A percentile compares a stretch with the other conserved stretches of the same genome.
phyloP scores from a whole-genome alignment of 2,113 vertebrate species.

The Hirundichthys speculiger region DNA sequence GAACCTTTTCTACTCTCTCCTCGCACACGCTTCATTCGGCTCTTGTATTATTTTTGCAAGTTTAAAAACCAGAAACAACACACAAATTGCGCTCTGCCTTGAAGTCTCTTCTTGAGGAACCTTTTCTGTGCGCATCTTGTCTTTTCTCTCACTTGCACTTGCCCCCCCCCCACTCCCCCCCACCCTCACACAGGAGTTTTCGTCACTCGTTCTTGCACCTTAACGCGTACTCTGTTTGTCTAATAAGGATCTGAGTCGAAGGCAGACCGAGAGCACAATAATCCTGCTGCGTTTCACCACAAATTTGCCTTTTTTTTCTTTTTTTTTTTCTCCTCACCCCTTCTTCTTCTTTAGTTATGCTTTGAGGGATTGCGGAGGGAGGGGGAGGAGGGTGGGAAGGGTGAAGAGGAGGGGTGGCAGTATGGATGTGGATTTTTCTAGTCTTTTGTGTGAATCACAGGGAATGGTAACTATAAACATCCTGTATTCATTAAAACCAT shows the following conservation, averaged over 20 bases:
- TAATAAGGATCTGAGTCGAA: slow-evolving; percentile 78
- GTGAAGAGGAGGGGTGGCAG: slow-evolving; percentile 53
- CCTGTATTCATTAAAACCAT: slow-evolving; percentile 88
- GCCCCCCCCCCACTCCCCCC: slow-evolving; percentile 16
- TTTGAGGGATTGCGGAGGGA: slow-evolving; percentile 65
- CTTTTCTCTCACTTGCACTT: slow-evolving; percentile 1
- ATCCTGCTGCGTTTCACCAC: slow-evolving; percentile 72
- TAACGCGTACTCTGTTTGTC: slow-evolving; percentile 75
- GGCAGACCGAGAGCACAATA: slow-evolving; percentile 69
- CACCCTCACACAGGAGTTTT: slow-evolving; percentile 61
- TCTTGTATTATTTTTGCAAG: slow-evolving; percentile 65
- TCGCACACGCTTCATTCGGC: slow-evolving; percentile 41
- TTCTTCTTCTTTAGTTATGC: slow-evolving; percentile 70
- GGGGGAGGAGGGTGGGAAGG: slow-evolving; percentile 45
- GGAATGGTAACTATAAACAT: slow-evolving; percentile 87
- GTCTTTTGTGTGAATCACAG: slow-evolving; percentile 83
- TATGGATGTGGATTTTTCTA: slow-evolving; percentile 80
- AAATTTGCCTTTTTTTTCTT: slow-evolving; percentile 71
- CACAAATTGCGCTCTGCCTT: slow-evolving; percentile 60
- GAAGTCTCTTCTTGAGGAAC: slow-evolving; percentile 55
- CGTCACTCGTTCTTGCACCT: slow-evolving; percentile 75
- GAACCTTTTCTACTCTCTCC: slow-evolving; percentile 36
- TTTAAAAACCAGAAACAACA: slow-evolving; percentile 65
- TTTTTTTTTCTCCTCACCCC: slow-evolving; percentile 36
- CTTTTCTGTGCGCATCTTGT: slow-evolving; percentile 26